A percentile compares a stretch with the other conserved stretches of the same genome.
Evolutionary conservation across 2,113 vertebrate species (phyloP).

Genomic region (Heterotilapia buettikoferi): DNA sequence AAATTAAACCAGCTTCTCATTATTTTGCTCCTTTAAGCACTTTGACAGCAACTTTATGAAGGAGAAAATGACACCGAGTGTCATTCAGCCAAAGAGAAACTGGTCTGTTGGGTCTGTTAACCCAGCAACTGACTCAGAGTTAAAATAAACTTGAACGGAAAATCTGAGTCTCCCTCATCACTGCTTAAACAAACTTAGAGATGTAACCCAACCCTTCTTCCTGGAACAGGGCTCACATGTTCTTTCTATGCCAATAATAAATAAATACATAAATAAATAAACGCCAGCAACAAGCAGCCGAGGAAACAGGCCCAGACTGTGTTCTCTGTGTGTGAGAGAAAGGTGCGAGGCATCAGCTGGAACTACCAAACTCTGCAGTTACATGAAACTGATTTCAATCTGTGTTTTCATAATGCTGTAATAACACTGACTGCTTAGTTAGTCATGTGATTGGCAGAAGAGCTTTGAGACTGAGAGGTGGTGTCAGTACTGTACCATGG

Average conservation of each 20-base stretch:
- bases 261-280: neutral
- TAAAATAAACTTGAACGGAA: rapidly evolving
- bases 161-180: neutral
- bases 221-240: neutral
- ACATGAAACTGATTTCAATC: rapidly evolving
- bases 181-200: neutral
- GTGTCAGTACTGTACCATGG: neutral
- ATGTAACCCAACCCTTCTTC: rapidly evolving
- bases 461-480: rapidly evolving
- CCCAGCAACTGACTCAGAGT: rapidly evolving
- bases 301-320: neutral
- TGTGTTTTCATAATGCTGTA: neutral
- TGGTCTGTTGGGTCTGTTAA: neutral
- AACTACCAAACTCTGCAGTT: neutral
- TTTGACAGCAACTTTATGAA: neutral
- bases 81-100: rapidly evolving
- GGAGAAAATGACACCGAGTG: rapidly evolving
- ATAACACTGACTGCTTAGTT: neutral
- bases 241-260: neutral
- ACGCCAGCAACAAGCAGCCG: neutral
- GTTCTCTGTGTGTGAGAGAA: neutral
- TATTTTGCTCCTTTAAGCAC: neutral
- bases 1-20: neutral
- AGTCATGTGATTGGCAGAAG: neutral
- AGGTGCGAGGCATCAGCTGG: rapidly evolving